Evolutionary conservation across 2,888 invertebrate species (phyloP).

Genomic region (Pecten maximus): DNA sequence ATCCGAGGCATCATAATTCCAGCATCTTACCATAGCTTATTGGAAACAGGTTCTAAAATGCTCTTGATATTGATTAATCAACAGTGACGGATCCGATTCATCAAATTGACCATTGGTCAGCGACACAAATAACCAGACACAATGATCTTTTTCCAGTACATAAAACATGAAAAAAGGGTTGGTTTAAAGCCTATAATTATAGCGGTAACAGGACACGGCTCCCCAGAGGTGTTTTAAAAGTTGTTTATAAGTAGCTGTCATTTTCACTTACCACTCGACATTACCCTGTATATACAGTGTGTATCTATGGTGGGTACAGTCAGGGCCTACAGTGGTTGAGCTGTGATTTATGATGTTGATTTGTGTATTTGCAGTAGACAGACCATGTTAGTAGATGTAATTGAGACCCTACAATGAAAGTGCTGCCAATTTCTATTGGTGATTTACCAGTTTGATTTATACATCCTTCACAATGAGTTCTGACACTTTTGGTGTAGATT

Average conservation of each 20-base stretch:
- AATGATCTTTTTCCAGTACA: conserved; percentile 25
- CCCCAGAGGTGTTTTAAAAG: background rate
- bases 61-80: background rate
- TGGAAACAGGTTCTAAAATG: background rate
- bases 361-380: conserved; percentile 32
- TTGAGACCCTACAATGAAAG: conserved; percentile 18
- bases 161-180: background rate
- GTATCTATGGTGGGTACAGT: background rate
- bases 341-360: conserved; percentile 8
- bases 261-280: background rate
- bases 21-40: background rate
- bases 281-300: background rate
- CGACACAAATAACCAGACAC: background rate
- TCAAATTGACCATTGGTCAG: background rate
- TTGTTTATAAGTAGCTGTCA: conserved; percentile 15
- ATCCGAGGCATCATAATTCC: background rate
- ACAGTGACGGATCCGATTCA: background rate
- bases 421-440: conserved; percentile 13
- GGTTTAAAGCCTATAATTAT: background rate
- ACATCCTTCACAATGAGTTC: background rate
- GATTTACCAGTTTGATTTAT: conserved; percentile 19
- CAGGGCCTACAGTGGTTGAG: background rate
- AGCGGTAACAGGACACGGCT: background rate
- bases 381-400: background rate
- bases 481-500: background rate